Evolutionary conservation across 1,140 invertebrate species (phyloP).

Genomic region (Drosophila subpulchrella): DNA sequence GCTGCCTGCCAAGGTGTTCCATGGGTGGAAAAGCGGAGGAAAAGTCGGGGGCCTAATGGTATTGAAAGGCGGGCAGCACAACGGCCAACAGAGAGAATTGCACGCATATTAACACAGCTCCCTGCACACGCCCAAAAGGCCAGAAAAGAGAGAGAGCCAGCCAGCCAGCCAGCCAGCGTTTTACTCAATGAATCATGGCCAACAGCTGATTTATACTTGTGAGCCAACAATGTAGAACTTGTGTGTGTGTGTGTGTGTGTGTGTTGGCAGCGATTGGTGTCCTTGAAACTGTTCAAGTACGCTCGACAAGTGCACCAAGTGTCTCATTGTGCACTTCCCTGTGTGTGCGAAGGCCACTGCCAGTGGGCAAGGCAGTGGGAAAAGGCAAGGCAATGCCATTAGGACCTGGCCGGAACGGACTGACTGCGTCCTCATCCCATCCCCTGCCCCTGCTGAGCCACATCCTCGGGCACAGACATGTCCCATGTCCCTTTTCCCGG

Average conservation of each 20-base stretch:
- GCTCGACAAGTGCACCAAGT: slow-evolving; percentile 70
- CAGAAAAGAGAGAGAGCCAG: slow-evolving; percentile 21
- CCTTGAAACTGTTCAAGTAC: slow-evolving; percentile 81
- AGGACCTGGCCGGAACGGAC: slow-evolving; percentile 33
- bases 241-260: slow-evolving; percentile 38
- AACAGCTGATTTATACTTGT: slow-evolving; percentile 81
- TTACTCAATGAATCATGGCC: slow-evolving; percentile 81
- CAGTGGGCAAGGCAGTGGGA: slow-evolving; percentile 2
- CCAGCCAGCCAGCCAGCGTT: slow-evolving; percentile 49
- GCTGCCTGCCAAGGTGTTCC: slow-evolving; percentile 56
- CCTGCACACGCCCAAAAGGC: slow-evolving; percentile 24
- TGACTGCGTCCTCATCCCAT: neutral
- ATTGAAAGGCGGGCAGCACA: slow-evolving; percentile 64
- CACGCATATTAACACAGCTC: slow-evolving; percentile 59
- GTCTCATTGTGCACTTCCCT: slow-evolving; percentile 74
- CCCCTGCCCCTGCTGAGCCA: neutral
- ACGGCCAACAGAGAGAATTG: slow-evolving; percentile 65
- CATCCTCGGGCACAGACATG: slow-evolving; percentile 7
- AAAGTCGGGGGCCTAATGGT: slow-evolving; percentile 38
- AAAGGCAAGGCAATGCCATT: slow-evolving; percentile 55
- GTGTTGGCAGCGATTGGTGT: slow-evolving; percentile 72
- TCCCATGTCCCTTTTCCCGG: slow-evolving; percentile 14
- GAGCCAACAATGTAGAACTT: slow-evolving; percentile 26
- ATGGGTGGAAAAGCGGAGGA: neutral
- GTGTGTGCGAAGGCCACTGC: slow-evolving; percentile 62